Evolutionary conservation across 2,113 vertebrate genomes (phyloP), one percentile per base, ranked within the genome.

Genomic region (Laterallus jamaicensis): DNA sequence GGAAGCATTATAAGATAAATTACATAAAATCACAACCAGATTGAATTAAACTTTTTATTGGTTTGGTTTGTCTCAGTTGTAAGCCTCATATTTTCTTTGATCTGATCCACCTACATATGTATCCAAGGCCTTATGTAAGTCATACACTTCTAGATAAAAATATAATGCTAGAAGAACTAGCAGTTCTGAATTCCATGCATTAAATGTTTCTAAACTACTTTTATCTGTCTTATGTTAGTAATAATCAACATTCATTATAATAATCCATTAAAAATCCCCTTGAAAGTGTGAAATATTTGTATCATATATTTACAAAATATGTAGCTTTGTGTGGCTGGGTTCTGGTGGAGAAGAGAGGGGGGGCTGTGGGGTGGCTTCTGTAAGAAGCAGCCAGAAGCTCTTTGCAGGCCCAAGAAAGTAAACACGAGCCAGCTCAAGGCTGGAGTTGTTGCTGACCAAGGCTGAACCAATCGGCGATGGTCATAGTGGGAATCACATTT

Each of bases 231-330:
- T 86, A 44, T 71, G 24, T 74, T 89, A 80, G 49, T 49, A 92
- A 75, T 90, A 73, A 92, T 49, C n/a, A 96, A 50, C 55, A 71
- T 81, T 69, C 39, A 21, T 92, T 86, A 73, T 19, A 92, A 74
- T 49, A 50, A 90, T 49, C 35, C 16, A 67, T 25, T 88, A 86
- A 89, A 94, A 86, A 42, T 81, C 7, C 50, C 70, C 35, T 94
- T 94, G 67, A 78, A 94, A 96, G 47, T 42, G 95, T 56, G 71
- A 90, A 95, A 78, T 96, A 96, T 92, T 92, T 79, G 28, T 90
- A 49, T 16, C 20, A 76, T 47, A 76, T 44, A 7, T 91, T 96
- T 87, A 76, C 32, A 49, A 90, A 92, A 49, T 82, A 18, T 19
- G 44, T 47, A 47, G 44, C 44, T 47, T 47, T 47, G 44, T 47